phyloP scores from a whole-genome alignment of 2,888 invertebrate genomes.

The Lepidochrysops patricia region DNA sequence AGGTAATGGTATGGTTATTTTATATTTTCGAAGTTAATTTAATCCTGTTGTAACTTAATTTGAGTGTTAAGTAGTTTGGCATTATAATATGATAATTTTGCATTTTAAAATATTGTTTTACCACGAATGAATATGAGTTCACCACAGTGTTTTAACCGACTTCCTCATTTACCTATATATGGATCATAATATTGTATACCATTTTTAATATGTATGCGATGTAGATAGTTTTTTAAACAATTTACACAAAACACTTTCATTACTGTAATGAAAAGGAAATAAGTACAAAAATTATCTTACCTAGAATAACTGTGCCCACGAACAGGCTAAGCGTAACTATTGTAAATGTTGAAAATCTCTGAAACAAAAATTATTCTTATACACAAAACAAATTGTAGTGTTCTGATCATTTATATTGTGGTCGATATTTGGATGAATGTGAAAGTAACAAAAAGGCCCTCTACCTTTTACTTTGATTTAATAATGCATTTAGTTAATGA shows the following conservation, averaged over 20 bases:
- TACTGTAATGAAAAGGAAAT: too few species aligned
- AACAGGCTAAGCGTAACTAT: constrained; percentile 93
- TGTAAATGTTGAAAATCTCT: constrained; percentile 94
- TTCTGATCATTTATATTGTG: background rate
- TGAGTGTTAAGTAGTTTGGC: background rate
- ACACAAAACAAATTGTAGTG: background rate
- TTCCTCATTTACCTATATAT: too few species aligned
- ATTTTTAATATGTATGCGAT: too few species aligned
- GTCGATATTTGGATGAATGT: too few species aligned
- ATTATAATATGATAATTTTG: background rate
- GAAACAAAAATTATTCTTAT: constrained; percentile 46
- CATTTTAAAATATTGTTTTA: background rate
- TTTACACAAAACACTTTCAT: too few species aligned
- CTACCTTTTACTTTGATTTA: too few species aligned
- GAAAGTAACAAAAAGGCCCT: too few species aligned
- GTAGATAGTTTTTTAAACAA: too few species aligned
- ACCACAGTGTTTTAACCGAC: constrained; percentile 15
- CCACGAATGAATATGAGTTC: too few species aligned
- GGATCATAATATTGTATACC: too few species aligned
- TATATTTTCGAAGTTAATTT: background rate
- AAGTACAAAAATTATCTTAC: constrained; percentile 79
- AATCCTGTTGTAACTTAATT: constrained; percentile 14
- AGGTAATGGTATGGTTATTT: constrained; percentile 15
- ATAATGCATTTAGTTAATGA: too few species aligned
- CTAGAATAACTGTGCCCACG: constrained; percentile 93